These are phyloP conservation scores for Penaeus chinensis DNA, from an alignment of 1,140 invertebrate species.

Conservation along the genomic window DNA sequence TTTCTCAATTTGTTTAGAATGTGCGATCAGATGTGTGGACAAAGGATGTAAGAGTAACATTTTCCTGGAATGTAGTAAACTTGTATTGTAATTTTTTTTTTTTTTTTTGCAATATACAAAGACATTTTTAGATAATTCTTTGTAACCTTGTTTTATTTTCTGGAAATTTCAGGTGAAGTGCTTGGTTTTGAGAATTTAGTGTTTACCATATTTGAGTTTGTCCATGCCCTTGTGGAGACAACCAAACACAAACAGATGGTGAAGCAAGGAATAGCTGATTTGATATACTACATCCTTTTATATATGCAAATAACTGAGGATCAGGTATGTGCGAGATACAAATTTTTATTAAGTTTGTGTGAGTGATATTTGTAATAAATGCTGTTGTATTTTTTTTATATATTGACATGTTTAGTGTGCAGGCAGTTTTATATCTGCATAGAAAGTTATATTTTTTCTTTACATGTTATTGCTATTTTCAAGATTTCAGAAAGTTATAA, in stretches of 20 bases:
- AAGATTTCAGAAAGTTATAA: too few relatives aligned
- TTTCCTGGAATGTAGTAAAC: too few relatives aligned
- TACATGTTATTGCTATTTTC: too few relatives aligned
- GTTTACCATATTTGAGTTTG: slow-evolving; percentile 83
- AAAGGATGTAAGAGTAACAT: too few relatives aligned
- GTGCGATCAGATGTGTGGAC: too few relatives aligned
- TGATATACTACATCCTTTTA: slow-evolving; percentile 81
- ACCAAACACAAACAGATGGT: slow-evolving; percentile 73
- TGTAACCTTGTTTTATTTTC: background rate
- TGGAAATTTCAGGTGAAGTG: slow-evolving; percentile 74
- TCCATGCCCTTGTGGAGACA: slow-evolving; percentile 76
- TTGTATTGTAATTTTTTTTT: background rate
- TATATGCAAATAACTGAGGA: slow-evolving; percentile 85
- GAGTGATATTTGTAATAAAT: background rate
- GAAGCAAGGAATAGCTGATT: slow-evolving; percentile 76
- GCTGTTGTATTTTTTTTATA: background rate
- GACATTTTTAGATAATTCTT: background rate
- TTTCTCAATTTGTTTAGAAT: too few relatives aligned
- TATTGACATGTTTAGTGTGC: background rate
- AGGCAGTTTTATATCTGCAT: too few relatives aligned
- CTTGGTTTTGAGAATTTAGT: slow-evolving; percentile 81
- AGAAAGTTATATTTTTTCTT: too few relatives aligned
- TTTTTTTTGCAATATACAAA: background rate
- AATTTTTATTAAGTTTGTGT: slow-evolving; percentile 11
- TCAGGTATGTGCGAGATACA: slow-evolving; percentile 70